These are phyloP conservation scores for Sinotaia quadrata DNA, from an alignment of 2,888 invertebrate species.

Conservation along the genomic window DNA sequence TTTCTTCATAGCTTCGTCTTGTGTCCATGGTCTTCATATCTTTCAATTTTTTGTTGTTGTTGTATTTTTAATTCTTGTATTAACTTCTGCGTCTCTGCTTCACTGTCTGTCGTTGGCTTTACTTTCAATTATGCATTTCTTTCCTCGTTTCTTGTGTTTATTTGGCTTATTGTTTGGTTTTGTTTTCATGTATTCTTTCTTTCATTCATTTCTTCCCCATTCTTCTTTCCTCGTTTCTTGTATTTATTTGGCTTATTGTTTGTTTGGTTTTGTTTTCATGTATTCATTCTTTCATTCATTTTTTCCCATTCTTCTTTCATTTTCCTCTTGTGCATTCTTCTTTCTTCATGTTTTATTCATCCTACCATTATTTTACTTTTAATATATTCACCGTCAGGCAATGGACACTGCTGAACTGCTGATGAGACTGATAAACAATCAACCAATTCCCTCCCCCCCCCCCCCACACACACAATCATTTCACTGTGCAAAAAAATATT, in stretches of 20 bases:
- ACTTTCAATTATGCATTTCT: background rate
- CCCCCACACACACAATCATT: background rate
- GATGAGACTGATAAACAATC: no score
- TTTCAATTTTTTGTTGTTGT: no score
- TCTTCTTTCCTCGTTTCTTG: background rate
- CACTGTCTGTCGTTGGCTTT: background rate
- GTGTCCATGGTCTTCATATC: no score
- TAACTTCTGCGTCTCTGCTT: background rate
- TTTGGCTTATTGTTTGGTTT: no score
- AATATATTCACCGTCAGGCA: no score
- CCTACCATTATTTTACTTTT: background rate
- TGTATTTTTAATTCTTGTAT: background rate
- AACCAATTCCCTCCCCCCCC: background rate
- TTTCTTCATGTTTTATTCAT: background rate
- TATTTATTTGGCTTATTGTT: no score
- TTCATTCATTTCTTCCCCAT: background rate
- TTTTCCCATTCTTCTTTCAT: background rate
- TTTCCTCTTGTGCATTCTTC: background rate
- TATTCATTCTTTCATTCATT: background rate
- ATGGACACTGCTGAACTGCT: no score
- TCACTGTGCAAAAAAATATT: no score
- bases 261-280: background rate
- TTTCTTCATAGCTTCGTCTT: no score
- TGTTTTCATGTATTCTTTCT: no score
- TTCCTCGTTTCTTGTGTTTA: constrained; percentile 1